These are phyloP conservation scores for Drosophila hydei DNA, from an alignment of 1,140 invertebrate genomes.

Conservation along the genomic window DNA sequence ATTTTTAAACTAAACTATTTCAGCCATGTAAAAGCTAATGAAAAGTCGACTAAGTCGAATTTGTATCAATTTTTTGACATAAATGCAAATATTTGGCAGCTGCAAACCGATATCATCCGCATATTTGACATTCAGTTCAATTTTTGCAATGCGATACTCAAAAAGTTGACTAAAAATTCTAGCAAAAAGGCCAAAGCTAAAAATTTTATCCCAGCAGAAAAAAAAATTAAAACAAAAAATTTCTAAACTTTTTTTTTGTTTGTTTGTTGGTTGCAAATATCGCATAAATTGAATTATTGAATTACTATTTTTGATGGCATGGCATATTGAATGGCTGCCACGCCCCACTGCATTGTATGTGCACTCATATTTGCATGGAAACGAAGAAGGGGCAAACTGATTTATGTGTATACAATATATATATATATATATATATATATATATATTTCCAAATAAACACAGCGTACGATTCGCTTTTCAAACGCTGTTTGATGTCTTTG, in stretches of 20 bases:
- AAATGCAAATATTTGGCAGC: conserved; percentile 38
- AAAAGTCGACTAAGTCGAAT: conserved; percentile 36
- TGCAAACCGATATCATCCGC: conserved; percentile 13
- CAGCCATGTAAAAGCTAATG: conserved; percentile 38
- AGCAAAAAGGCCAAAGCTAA: conserved; percentile 10
- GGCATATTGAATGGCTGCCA: conserved; percentile 34
- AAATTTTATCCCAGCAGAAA: conserved; percentile 9
- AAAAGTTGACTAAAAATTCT: conserved; percentile 18
- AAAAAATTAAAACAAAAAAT: conserved; percentile 15
- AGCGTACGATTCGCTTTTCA: conserved; percentile 31
- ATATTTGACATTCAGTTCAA: conserved; percentile 31
- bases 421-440: neutral
- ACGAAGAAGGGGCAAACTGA: conserved; percentile 29
- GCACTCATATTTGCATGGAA: conserved; percentile 39
- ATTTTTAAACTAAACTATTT: conserved; percentile 8
- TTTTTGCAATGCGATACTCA: neutral
- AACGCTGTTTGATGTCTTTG: conserved; percentile 60
- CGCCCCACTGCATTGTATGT: conserved; percentile 18
- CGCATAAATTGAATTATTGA: conserved; percentile 73
- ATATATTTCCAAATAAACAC: conserved; percentile 29
- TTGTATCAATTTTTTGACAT: conserved; percentile 34
- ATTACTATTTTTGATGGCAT: conserved; percentile 59
- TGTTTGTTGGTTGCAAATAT: conserved; percentile 39
- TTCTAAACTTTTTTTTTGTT: neutral
- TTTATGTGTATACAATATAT: conserved; percentile 3